Evolutionary conservation across 2,888 invertebrate species (phyloP).

Genomic region (Hoplodrina blanda): DNA sequence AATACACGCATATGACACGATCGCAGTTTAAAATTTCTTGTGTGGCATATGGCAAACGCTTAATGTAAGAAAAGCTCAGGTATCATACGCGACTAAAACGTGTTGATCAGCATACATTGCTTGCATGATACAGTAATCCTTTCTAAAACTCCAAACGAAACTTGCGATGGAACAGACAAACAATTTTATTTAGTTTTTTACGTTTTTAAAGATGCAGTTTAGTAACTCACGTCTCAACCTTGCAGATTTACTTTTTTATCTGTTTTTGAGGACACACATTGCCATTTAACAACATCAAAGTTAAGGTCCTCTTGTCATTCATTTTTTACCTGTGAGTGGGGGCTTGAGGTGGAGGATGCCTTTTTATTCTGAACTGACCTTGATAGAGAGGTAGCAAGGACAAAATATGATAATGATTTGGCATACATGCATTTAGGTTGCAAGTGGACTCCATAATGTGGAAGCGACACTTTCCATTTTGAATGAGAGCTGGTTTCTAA

Average conservation of each 20-base stretch:
- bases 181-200: slow-evolving; percentile 26
- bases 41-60: slow-evolving; percentile 75
- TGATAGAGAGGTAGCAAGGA: slow-evolving; percentile 61
- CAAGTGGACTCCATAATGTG: slow-evolving; percentile 21
- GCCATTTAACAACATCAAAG: slow-evolving; percentile 82
- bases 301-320: slow-evolving; percentile 74
- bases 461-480: slow-evolving; percentile 19
- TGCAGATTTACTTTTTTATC: slow-evolving; percentile 75
- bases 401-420: slow-evolving; percentile 42
- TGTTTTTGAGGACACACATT: slow-evolving; percentile 80
- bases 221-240: slow-evolving; percentile 75
- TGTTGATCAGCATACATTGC: slow-evolving; percentile 44
- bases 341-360: slow-evolving; percentile 55
- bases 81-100: slow-evolving; percentile 47
- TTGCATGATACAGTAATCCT: background rate
- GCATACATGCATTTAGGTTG: slow-evolving; percentile 40
- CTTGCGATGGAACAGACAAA: slow-evolving; percentile 44
- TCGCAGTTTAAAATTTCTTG: slow-evolving; percentile 67
- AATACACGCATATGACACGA: slow-evolving; percentile 54
- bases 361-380: slow-evolving; percentile 62
- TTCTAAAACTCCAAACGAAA: slow-evolving; percentile 15
- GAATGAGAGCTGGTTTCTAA: slow-evolving; percentile 20
- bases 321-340: slow-evolving; percentile 69
- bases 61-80: slow-evolving; percentile 53
- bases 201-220: slow-evolving; percentile 60